Conservation (phyloP, 2,888 invertebrate genomes). For the Brenthis hecate region DNA sequence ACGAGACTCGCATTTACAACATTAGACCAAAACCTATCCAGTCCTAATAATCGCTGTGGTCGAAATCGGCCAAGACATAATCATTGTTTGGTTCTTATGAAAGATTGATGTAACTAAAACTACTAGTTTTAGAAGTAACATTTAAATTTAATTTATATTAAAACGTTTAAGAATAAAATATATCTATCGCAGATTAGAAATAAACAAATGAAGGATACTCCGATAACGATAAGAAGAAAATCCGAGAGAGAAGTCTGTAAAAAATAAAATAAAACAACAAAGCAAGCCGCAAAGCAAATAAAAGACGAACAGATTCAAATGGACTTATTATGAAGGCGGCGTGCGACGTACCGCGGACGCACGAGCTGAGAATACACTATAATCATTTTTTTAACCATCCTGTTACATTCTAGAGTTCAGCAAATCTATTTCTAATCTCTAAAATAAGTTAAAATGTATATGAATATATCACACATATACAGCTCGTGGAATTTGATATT, state of each 20-base stretch:
- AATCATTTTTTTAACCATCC: conserved; percentile 25
- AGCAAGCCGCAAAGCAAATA: conserved; percentile 32
- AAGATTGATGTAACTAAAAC: too few species aligned
- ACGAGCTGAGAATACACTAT: conserved; percentile 33
- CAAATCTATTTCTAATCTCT: neutral
- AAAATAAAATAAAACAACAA: conserved; percentile 29
- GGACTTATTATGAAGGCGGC: conserved; percentile 64
- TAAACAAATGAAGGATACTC: conserved; percentile 7
- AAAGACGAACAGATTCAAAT: conserved; percentile 61
- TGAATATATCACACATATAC: neutral
- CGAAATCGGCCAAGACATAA: too few species aligned
- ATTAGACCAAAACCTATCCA: too few species aligned
- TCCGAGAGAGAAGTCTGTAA: conserved; percentile 19
- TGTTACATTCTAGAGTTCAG: conserved; percentile 3
- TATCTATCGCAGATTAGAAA: neutral
- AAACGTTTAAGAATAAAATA: neutral
- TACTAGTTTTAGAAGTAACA: too few species aligned
- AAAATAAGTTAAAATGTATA: neutral
- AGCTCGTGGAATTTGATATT: neutral
- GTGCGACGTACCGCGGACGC: conserved; percentile 39
- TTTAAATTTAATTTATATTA: neutral
- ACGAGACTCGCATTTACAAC: too few species aligned
- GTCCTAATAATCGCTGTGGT: too few species aligned
- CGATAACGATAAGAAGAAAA: conserved; percentile 22
- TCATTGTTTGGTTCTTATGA: too few species aligned